Evolutionary conservation across 2,797 vertebrate genomes (phyloP), one percentile per base, ranked within the genome.

Genomic region (Melanitta fusca): DNA sequence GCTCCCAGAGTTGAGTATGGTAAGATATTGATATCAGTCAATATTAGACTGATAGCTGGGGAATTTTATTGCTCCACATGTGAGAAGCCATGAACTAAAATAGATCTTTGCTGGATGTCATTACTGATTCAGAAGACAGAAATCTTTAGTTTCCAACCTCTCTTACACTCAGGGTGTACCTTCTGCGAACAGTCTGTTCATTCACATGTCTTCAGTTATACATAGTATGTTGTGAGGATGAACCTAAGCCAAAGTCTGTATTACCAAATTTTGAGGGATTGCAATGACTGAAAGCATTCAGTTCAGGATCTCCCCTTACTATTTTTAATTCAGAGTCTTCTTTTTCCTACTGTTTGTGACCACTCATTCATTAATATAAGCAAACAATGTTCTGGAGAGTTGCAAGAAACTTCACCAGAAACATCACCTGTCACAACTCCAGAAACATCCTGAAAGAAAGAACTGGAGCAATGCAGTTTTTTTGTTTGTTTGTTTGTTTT

Each of bases 191-290:
- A 28, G 14, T 39, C 16, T 28, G 5, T 70, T 87, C 27, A 51
- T 32, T 85, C n/a, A 36, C 9, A 2, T 21, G 22, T 15, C 20
- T 86, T 66, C 51, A 79, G 43, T 10, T 39, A 6, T 19, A 1
- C 2, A 0, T n/a, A 4, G 10, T 21, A 28, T 28, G 5, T 21
- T 73, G 24, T 22, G 47, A 14, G 3, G 7, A 21, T 3, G 3
- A 87, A 65, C 11, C 2, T 47, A 66, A 85, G 66, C 4, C 43
- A 77, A 89, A 77, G 11, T 34, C 10, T 11, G 1, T 51, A 22
- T 58, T 57, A 41, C 4, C 19, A 64, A 51, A 70, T 45, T n/a
- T 3, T 88, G 53, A 56, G 39, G 3, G 12, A 57, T 30, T 24
- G 12, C 45, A 16, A 38, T 0, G 3, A 73, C 60, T 72, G 41